Percentiles rank a stretch among this genome's conserved stretches.
Evolutionary conservation across 2,888 invertebrate genomes (phyloP).

Genomic region (Netelia virgata): DNA sequence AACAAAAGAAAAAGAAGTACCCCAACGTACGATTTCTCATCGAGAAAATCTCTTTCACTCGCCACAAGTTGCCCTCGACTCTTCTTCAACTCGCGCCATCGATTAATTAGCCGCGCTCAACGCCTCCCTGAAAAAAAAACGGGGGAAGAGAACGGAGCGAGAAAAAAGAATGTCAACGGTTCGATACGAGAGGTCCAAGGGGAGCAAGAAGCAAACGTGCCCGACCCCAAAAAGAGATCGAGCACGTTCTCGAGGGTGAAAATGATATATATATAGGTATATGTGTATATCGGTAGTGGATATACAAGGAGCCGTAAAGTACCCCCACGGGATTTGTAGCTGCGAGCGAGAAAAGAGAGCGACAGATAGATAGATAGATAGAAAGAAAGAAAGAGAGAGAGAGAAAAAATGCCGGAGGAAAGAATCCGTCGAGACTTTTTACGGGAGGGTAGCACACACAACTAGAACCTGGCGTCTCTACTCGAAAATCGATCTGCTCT

Average conservation of each 20-base stretch:
- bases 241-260: constrained; percentile 19
- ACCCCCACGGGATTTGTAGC: constrained; percentile 68
- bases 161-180: constrained; percentile 62
- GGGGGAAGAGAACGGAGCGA: constrained; percentile 13
- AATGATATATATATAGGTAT: background rate
- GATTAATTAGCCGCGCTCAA: constrained; percentile 65
- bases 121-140: constrained; percentile 19
- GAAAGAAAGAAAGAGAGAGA: constrained; percentile 44
- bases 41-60: constrained; percentile 28
- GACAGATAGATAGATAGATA: constrained; percentile 5
- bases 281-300: constrained; percentile 46
- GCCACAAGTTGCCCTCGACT: constrained; percentile 52
- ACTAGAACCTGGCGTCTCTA: constrained; percentile 30
- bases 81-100: constrained; percentile 49
- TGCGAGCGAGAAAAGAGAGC: constrained; percentile 53
- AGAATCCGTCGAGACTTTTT: constrained; percentile 64
- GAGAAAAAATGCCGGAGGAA: constrained; percentile 22
- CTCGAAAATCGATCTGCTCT: constrained; percentile 67
- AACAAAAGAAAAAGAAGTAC: constrained; percentile 8
- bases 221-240: background rate
- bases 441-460: constrained; percentile 27
- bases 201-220: constrained; percentile 26
- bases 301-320: constrained; percentile 65
- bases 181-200: constrained; percentile 51
- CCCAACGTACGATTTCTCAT: constrained; percentile 49